Percentiles rank a stretch among this genome's conserved stretches.
Conservation (phyloP, 2,113 vertebrate genomes). For the Eurypyga helias region DNA sequence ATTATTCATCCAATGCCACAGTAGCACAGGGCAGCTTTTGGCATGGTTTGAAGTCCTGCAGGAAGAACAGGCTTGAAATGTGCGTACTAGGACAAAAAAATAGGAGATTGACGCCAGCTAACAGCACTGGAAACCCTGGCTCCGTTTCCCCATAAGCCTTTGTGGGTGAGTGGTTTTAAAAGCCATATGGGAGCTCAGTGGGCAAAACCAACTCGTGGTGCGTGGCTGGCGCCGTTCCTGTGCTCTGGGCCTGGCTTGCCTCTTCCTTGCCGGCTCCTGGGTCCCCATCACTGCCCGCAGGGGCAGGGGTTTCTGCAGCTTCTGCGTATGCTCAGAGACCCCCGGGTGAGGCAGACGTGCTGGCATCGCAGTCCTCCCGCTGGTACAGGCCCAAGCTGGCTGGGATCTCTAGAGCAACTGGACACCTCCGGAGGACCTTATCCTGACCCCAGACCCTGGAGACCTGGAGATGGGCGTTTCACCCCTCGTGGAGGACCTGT, state of each 20-base stretch:
- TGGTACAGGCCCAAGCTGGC: background rate
- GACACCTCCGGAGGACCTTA: background rate
- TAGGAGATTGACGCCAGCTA: background rate
- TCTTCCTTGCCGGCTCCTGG: background rate
- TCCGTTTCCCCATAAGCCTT: background rate
- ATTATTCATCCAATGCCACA: background rate
- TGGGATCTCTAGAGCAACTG: accelerated
- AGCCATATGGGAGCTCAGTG: background rate
- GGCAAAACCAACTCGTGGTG: accelerated
- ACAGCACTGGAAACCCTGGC: background rate
- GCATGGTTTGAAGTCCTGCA: background rate
- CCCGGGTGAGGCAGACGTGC: background rate
- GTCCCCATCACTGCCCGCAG: background rate
- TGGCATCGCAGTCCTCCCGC: background rate
- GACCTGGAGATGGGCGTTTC: background rate
- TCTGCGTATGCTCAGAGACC: accelerated
- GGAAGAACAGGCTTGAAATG: background rate
- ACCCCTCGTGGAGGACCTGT: background rate
- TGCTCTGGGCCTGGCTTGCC: background rate
- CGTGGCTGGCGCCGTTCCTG: accelerated
- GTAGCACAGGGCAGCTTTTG: background rate
- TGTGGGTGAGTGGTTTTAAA: background rate
- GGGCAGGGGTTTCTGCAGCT: background rate
- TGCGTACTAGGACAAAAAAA: background rate
- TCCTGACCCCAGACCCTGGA: background rate